Percentiles rank a stretch among this genome's conserved stretches.
phyloP scores from a whole-genome alignment of 2,888 invertebrate genomes.

The Papilio gigon region DNA sequence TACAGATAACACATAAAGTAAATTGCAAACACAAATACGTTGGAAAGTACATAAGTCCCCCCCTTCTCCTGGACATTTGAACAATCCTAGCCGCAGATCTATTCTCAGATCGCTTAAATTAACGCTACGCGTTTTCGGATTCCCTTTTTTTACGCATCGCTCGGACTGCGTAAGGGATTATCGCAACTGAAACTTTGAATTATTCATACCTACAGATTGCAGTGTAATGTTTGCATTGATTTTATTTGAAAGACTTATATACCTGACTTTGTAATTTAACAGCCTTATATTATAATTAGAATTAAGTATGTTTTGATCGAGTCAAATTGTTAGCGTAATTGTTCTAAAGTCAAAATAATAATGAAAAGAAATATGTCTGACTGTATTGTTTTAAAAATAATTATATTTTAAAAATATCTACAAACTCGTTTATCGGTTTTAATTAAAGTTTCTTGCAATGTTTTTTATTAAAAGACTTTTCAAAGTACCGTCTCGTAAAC shows the following conservation, averaged over 20 bases:
- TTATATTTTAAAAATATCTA: too few species aligned
- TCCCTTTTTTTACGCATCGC: slow-evolving; percentile 5
- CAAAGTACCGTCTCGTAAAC: too few species aligned
- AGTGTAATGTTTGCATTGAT: neutral
- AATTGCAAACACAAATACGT: neutral
- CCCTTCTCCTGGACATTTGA: neutral
- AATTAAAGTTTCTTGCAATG: too few species aligned
- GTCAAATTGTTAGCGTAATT: neutral
- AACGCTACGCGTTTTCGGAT: slow-evolving; percentile 28
- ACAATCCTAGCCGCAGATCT: slow-evolving; percentile 7
- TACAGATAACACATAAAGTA: neutral
- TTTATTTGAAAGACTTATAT: neutral
- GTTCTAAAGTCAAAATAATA: neutral
- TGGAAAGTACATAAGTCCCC: neutral
- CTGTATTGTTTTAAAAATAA: too few species aligned
- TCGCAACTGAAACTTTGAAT: slow-evolving; percentile 21
- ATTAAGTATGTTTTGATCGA: neutral
- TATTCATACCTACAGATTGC: slow-evolving; percentile 14
- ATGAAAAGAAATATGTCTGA: neutral
- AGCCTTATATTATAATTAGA: neutral
- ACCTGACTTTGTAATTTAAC: neutral
- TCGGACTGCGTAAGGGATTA: slow-evolving; percentile 20
- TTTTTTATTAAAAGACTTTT: too few species aligned
- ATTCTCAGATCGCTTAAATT: slow-evolving; percentile 21
- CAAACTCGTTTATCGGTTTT: too few species aligned